Conservation (phyloP, 1,140 invertebrate genomes). For the Globodera ellingtonae region DNA sequence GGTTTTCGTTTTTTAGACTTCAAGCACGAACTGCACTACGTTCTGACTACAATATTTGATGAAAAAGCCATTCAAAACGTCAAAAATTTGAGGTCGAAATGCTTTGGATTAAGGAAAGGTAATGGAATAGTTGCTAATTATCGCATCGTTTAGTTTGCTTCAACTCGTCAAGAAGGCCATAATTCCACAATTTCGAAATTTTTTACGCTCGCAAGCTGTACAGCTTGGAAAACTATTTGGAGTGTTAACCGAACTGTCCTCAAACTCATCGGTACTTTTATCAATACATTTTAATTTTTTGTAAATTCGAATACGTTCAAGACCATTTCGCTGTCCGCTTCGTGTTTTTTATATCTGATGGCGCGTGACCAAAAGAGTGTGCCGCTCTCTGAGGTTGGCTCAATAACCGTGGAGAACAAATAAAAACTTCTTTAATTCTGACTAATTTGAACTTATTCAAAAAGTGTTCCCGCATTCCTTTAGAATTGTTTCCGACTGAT, state of each 20-base stretch:
- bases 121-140: not conserved
- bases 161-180: slow-evolving; percentile 26
- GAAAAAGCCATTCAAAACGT: slow-evolving; percentile 34
- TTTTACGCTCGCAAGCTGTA: slow-evolving; percentile 3
- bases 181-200: slow-evolving; percentile 15
- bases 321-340: slow-evolving; percentile 22
- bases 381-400: slow-evolving; percentile 11
- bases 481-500: slow-evolving; percentile 29
- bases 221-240: slow-evolving; percentile 21
- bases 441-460: not conserved
- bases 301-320: not conserved
- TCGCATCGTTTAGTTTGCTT: slow-evolving; percentile 1
- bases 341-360: slow-evolving; percentile 33
- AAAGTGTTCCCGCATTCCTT: not conserved
- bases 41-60: slow-evolving; percentile 43
- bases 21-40: slow-evolving; percentile 50
- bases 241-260: not conserved
- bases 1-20: slow-evolving; percentile 32
- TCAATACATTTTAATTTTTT: not conserved
- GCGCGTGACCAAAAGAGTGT: slow-evolving; percentile 27
- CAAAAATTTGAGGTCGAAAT: slow-evolving; percentile 44
- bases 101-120: not conserved
- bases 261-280: slow-evolving; percentile 7
- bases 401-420: not conserved
- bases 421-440: not conserved